A percentile compares a stretch with the other conserved stretches of the same genome.
Conservation (phyloP, 2,888 invertebrate genomes). For the Drosophila eohydei region DNA sequence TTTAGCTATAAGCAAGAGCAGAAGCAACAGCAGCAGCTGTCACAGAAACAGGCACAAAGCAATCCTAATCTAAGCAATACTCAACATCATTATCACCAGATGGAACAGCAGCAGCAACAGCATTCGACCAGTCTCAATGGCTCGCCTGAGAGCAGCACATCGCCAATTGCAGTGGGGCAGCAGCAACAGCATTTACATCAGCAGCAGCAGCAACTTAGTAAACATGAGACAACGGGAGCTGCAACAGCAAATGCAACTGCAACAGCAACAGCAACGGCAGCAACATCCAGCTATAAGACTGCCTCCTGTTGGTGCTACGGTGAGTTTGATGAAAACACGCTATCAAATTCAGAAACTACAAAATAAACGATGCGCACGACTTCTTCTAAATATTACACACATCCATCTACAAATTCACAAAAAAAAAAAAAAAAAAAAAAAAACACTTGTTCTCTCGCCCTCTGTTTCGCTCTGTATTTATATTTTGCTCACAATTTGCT, state of each 20-base stretch:
- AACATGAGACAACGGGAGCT: constrained; percentile 47
- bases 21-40: constrained; percentile 49
- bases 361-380: constrained; percentile 72
- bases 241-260: constrained; percentile 20
- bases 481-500: constrained; percentile 30
- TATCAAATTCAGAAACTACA: constrained; percentile 70
- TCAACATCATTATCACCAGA: constrained; percentile 66
- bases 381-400: constrained; percentile 64
- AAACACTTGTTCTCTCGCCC: constrained; percentile 43
- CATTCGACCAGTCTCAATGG: constrained; percentile 62
- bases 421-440: constrained; percentile 19
- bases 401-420: constrained; percentile 38
- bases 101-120: constrained; percentile 60
- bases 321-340: constrained; percentile 81
- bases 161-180: constrained; percentile 41
- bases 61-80: constrained; percentile 65
- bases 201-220: constrained; percentile 46
- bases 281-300: constrained; percentile 66
- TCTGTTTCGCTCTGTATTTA: constrained; percentile 23
- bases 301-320: constrained; percentile 85
- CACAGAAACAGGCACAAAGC: constrained; percentile 49
- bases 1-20: constrained; percentile 69
- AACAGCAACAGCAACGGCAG: constrained; percentile 50
- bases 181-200: constrained; percentile 55
- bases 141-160: constrained; percentile 56